These are phyloP conservation scores for Rotaria macrura DNA, from an alignment of 2,888 invertebrate species.

Conservation along the genomic window DNA sequence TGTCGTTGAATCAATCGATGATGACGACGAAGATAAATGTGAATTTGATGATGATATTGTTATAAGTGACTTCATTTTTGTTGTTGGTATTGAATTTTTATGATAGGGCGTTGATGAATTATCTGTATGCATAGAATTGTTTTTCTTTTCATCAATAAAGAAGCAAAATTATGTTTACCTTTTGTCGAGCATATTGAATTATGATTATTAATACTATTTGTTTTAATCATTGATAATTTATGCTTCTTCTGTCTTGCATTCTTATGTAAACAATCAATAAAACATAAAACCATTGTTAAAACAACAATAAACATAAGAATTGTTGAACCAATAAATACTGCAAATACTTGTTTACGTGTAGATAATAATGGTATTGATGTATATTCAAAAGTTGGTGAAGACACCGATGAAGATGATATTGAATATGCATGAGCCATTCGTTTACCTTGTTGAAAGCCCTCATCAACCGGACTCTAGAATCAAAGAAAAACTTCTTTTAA, in stretches of 20 bases:
- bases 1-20: constrained; percentile 8
- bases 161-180: not conserved
- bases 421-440: not conserved
- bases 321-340: not conserved
- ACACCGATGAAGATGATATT: not conserved
- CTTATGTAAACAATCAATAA: not conserved
- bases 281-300: not conserved
- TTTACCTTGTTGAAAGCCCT: not conserved
- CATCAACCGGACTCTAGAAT: not conserved
- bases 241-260: not conserved
- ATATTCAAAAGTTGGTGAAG: not conserved
- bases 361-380: not conserved
- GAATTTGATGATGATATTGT: not conserved
- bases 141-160: not conserved
- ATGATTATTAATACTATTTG: not conserved
- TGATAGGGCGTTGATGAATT: not conserved
- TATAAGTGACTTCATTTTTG: not conserved
- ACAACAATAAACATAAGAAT: not conserved
- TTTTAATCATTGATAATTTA: not conserved
- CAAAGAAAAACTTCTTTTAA: no score
- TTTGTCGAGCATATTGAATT: not conserved
- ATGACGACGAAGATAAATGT: not conserved
- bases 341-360: not conserved
- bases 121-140: not conserved
- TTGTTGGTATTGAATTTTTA: not conserved